Percentiles rank a stretch among this genome's conserved stretches.
These are phyloP conservation scores for Psephotus haematonotus DNA, from an alignment of 2,113 vertebrate genomes.

Conservation along the genomic window DNA sequence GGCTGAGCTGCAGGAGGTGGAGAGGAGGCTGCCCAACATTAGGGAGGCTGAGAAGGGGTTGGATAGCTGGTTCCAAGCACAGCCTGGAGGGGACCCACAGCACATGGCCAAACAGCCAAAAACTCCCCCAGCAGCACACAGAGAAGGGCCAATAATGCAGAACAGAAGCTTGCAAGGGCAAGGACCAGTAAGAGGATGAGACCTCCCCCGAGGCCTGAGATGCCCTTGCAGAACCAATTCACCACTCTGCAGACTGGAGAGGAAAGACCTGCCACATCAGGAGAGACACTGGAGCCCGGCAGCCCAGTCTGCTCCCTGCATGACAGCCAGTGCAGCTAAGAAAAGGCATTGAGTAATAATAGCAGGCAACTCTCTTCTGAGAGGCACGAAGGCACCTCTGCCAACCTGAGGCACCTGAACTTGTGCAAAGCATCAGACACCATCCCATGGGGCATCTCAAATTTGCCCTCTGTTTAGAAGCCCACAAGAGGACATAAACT, in stretches of 20 bases:
- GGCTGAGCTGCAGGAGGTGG: neutral
- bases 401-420: neutral
- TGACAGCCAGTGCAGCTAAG: neutral
- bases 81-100: neutral
- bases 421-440: neutral
- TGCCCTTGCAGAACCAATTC: neutral
- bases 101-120: neutral
- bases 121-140: neutral
- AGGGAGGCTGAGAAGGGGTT: neutral
- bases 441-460: neutral
- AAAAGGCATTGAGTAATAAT: neutral
- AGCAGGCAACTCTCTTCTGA: neutral
- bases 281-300: neutral
- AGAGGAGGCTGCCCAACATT: neutral
- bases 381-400: neutral
- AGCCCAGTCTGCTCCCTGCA: neutral
- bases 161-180: neutral
- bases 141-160: neutral
- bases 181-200: neutral
- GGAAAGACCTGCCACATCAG: neutral
- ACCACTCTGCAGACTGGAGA: neutral
- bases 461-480: neutral
- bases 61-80: neutral
- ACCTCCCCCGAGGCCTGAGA: neutral
- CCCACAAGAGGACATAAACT: neutral